phyloP scores from a whole-genome alignment of 2,113 vertebrate species.

The Atherinomorus stipes region DNA sequence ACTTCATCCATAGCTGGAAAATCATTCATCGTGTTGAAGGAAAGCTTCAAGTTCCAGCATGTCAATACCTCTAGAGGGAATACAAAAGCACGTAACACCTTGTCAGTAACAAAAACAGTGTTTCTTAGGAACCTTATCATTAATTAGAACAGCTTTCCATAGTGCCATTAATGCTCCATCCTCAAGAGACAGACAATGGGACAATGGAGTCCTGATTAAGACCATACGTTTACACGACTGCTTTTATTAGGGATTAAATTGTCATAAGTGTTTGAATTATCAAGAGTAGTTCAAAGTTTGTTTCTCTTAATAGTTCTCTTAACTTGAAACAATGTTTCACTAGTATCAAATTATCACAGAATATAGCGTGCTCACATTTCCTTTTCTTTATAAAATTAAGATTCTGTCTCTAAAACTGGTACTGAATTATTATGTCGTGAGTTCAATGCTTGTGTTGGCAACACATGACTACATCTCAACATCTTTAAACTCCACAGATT shows the following conservation, averaged over 20 bases:
- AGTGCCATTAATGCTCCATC: neutral
- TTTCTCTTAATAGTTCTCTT: no score
- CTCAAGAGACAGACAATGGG: neutral
- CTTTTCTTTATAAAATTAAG: no score
- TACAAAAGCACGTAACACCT: constrained; percentile 28
- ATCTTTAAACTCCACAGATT: no score
- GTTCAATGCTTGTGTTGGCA: neutral
- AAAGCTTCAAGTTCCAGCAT: constrained; percentile 58
- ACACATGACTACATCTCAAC: no score
- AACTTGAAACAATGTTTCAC: no score
- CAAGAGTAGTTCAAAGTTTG: no score
- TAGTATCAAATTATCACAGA: no score
- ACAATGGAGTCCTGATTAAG: neutral
- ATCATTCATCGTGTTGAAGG: neutral
- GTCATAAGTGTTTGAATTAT: neutral
- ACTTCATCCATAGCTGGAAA: constrained; percentile 41
- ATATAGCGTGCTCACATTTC: no score
- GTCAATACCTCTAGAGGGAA: constrained; percentile 49
- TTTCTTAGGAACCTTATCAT: constrained; percentile 40
- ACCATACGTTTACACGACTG: neutral
- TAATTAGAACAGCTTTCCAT: constrained; percentile 47
- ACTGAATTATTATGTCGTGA: neutral
- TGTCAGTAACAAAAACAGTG: constrained; percentile 28
- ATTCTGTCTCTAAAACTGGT: no score
- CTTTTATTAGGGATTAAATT: neutral